Conservation (phyloP, 2,113 vertebrate genomes). For the Rhea americana region DNA sequence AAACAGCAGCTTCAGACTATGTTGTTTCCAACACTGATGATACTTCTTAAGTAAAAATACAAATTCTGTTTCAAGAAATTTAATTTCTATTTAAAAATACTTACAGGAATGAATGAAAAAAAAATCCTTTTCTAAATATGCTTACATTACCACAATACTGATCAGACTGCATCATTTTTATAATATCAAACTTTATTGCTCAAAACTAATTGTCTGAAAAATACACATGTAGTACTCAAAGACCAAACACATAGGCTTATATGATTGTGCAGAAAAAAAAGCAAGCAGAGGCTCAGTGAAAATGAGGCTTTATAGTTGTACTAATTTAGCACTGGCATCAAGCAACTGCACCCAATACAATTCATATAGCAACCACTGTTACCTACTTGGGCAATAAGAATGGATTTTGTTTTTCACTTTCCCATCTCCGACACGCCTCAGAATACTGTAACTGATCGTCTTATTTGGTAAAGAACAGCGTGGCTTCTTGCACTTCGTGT, state of each 20-base stretch:
- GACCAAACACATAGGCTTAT: conserved; percentile 67
- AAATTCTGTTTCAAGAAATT: background rate
- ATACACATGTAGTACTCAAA: conserved; percentile 71
- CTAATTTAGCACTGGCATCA: conserved; percentile 68
- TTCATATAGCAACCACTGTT: conserved; percentile 46
- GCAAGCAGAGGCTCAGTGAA: conserved; percentile 71
- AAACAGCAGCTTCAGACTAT: accelerated
- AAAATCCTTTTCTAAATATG: background rate
- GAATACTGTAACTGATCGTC: conserved; percentile 49
- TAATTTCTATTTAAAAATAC: background rate
- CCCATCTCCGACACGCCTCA: background rate
- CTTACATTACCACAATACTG: background rate
- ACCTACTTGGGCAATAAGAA: conserved; percentile 40
- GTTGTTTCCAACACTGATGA: accelerated
- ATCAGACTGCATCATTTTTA: conserved; percentile 47
- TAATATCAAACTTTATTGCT: conserved; percentile 81
- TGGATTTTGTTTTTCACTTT: background rate
- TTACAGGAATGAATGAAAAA: background rate
- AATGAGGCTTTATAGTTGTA: conserved; percentile 68
- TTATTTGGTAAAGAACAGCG: conserved; percentile 48
- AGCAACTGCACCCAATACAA: conserved; percentile 64
- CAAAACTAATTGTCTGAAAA: conserved; percentile 73
- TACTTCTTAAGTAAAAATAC: background rate
- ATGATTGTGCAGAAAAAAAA: conserved; percentile 71
- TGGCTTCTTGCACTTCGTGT: conserved; percentile 39